Evolutionary conservation across 2,888 invertebrate genomes (phyloP), one percentile per base, ranked within the genome.

Genomic region (Cantharis lateralis): DNA sequence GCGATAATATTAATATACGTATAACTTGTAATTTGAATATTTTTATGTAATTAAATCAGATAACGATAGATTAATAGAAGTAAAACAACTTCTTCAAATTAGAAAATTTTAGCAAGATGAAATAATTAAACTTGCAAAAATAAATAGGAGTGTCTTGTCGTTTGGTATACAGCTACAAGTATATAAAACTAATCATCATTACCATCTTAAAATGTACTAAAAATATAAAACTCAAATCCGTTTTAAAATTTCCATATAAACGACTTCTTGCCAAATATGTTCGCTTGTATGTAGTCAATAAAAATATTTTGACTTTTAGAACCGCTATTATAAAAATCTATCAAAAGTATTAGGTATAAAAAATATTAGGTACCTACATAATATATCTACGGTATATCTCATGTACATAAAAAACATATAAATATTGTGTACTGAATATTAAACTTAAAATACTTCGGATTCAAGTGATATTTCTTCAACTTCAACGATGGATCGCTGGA

Each of bases 221-320:
- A 78, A 78, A 75, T 73, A 72, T 78, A 78, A 75, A 75, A 72
- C 72, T 78, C 62, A 15, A 75, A 72, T 70, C 48, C 62, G 76
- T 71, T 76, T 75, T 70, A 66, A 71, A 77, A 80, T 80, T 79
- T 78, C 77, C 79, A 80, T 80, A 79, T 75, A 79, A 80, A 80
- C 79, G 75, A 74, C 80, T 74, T 77, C 68, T 80, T 78, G 77
- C 80, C 78, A 80, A 80, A 79, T 79, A 79, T 77, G 79, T 80
- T 79, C 79, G 78, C 79, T 75, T 75, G 77, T 78, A 78, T 71
- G 73, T 72, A 70, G 77, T 70, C 72, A 75, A 78, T 79, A 80
- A 79, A 80, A 79, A 78, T 76, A 72, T 76, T 64, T 75, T 79
- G 79, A 78, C 78, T 80, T 79, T 80, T 78, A 80, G 72, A 80